phyloP scores from a whole-genome alignment of 2,113 vertebrate species.

The Silurus asotus region DNA sequence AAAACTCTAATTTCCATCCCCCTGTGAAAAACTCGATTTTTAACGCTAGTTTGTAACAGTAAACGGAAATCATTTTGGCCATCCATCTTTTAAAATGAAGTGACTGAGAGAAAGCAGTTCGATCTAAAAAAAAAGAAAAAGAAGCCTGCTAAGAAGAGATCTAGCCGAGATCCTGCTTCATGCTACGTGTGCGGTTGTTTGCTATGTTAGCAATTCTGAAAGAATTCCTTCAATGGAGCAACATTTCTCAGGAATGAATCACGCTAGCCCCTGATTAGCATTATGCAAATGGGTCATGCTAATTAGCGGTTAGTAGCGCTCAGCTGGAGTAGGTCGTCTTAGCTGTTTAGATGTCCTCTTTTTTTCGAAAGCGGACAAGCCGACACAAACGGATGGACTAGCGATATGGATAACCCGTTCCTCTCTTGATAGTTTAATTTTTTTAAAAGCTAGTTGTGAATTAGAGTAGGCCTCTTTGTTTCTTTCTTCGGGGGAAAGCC shows the following conservation, averaged over 20 bases:
- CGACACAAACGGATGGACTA: constrained; percentile 15
- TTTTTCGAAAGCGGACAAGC: not conserved
- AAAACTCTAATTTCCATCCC: not conserved
- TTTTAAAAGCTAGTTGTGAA: not conserved
- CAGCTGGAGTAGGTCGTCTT: constrained; percentile 75
- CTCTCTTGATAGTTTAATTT: not conserved
- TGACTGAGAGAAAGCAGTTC: not conserved
- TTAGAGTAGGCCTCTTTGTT: constrained; percentile 10
- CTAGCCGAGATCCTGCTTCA: not conserved
- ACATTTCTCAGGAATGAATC: not conserved
- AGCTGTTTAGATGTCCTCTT: constrained; percentile 61
- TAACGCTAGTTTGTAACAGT: constrained; percentile 1
- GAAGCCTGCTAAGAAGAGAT: not conserved
- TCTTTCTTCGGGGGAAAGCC: constrained; percentile 59
- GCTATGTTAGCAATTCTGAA: constrained; percentile 9
- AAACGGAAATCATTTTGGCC: not conserved
- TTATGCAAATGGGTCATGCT: constrained; percentile 22
- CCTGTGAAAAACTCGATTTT: not conserved
- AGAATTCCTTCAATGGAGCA: constrained; percentile 4
- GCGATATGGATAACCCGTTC: constrained; percentile 2
- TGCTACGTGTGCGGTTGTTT: not conserved
- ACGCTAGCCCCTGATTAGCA: constrained; percentile 11
- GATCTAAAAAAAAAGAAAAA: not conserved
- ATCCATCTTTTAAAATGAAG: not conserved
- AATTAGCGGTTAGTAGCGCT: constrained; percentile 16